Percentiles rank a stretch among this genome's conserved stretches.
These are phyloP conservation scores for Hirtodrosophila alboralis DNA, from an alignment of 2,888 invertebrate genomes.

Conservation along the genomic window DNA sequence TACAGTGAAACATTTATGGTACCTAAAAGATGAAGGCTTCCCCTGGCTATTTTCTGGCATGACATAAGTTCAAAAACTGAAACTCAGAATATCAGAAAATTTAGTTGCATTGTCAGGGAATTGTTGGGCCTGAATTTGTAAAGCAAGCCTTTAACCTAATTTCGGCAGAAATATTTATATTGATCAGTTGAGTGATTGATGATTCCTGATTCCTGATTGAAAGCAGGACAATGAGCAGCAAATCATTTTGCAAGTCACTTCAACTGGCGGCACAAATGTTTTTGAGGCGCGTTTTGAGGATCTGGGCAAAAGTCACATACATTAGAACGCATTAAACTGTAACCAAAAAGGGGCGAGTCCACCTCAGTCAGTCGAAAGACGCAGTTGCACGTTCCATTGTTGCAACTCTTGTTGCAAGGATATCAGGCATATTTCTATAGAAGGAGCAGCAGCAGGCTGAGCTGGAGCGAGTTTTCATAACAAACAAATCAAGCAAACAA, in stretches of 20 bases:
- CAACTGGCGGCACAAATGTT: slow-evolving; percentile 49
- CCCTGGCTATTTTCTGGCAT: slow-evolving; percentile 57
- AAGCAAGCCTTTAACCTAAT: slow-evolving; percentile 79
- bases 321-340: slow-evolving; percentile 81
- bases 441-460: slow-evolving; percentile 31
- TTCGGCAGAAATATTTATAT: slow-evolving; percentile 76
- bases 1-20: slow-evolving; percentile 14
- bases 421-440: slow-evolving; percentile 31
- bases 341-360: slow-evolving; percentile 77
- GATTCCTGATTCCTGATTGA: slow-evolving; percentile 63
- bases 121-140: slow-evolving; percentile 19
- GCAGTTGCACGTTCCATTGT: slow-evolving; percentile 50
- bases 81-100: slow-evolving; percentile 30
- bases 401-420: slow-evolving; percentile 29
- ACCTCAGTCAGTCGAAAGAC: slow-evolving; percentile 25
- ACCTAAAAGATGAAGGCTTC: slow-evolving; percentile 22
- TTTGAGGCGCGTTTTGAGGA: slow-evolving; percentile 54
- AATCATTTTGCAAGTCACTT: slow-evolving; percentile 76
- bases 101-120: not conserved
- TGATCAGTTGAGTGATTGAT: slow-evolving; percentile 70
- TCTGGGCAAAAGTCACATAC: slow-evolving; percentile 80
- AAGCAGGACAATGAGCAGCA: slow-evolving; percentile 55
- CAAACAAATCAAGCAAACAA: slow-evolving; percentile 80
- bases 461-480: slow-evolving; percentile 52
- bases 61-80: slow-evolving; percentile 63